phyloP scores from a whole-genome alignment of 2,113 vertebrate genomes.

The Oxygymnocypris stewartii region DNA sequence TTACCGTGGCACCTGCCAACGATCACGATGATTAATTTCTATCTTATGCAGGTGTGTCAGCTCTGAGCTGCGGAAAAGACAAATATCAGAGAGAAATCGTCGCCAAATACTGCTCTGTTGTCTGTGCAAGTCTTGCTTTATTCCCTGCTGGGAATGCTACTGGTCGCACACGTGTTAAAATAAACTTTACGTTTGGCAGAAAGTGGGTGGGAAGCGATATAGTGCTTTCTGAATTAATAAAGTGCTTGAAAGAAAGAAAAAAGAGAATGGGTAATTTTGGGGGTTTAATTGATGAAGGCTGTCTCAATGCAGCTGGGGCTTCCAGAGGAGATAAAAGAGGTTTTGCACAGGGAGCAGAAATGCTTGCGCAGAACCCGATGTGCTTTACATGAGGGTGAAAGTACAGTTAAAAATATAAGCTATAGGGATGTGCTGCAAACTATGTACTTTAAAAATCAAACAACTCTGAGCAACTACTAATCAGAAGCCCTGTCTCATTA shows the following conservation, averaged over 20 bases:
- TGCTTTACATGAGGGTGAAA: constrained; percentile 48
- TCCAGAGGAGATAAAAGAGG: constrained; percentile 51
- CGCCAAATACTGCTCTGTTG: constrained; percentile 17
- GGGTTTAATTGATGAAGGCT: constrained; percentile 68
- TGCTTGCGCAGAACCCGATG: constrained; percentile 58
- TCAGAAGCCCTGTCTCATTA: neutral
- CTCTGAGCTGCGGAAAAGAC: constrained; percentile 38
- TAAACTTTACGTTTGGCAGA: constrained; percentile 68
- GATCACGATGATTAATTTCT: constrained; percentile 64
- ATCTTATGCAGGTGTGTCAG: constrained; percentile 65
- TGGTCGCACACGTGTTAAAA: constrained; percentile 70
- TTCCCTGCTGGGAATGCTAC: constrained; percentile 58
- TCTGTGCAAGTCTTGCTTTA: constrained; percentile 5
- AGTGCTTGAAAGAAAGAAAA: constrained; percentile 65
- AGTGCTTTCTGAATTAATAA: constrained; percentile 70
- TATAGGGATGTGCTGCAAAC: neutral
- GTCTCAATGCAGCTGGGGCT: constrained; percentile 63
- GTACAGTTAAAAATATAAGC: constrained; percentile 18
- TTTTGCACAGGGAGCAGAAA: constrained; percentile 46
- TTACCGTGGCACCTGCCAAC: constrained; percentile 53
- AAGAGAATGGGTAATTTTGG: constrained; percentile 71
- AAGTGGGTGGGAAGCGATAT: constrained; percentile 56
- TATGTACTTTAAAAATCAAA: neutral
- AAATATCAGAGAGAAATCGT: constrained; percentile 15
- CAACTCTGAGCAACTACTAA: neutral